Evolutionary conservation across 2,888 invertebrate genomes (phyloP), one percentile per base, ranked within the genome.

Genomic region (Ormyrus labotus): DNA sequence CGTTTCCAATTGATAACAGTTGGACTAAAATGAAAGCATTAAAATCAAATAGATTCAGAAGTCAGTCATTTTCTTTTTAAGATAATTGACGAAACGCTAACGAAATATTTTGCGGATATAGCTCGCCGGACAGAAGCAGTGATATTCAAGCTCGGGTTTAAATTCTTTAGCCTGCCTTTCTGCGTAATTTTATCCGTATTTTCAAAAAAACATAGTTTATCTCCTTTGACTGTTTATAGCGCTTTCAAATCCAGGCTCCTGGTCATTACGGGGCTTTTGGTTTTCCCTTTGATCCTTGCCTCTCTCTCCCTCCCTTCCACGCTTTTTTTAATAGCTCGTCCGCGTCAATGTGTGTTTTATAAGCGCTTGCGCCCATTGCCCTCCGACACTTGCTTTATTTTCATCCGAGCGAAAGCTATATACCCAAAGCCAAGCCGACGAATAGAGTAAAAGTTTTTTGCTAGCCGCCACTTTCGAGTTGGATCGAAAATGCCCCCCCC

Each of bases 401-500:
- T 60, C 13, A 9, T 34, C 61, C 60, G 53, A 51, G 60, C 5
- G 61, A 55, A 34, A 19, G 6, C 57, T 64, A 34, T 65, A n/a
- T 10, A 48, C 47, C 45, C 60, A 1, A 34, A 34, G 71, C 60
- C 48, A 63, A 34, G 63, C 60, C 53, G 19, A 57, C 64, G 63
- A 34, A 4, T 34, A 34, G 34, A 34, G 34, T 51, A 74, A 80
- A 81, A 75, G 55, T 81, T 81, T 81, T 70, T 78, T 58, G 60
- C 57, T 69, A 47, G 55, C 74, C n/a, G 19, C n/a, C 69, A 73
- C 64, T 77, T 55, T 55, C 11, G 63, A 60, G 71, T 72, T 63
- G 65, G 70, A 71, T 74, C 74, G 70, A 70, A 78, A 78, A 74
- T 74, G 70, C 65, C 34, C 63, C 63, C 51, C 61, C 68, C 78